These are phyloP conservation scores for Pocillopora grandis DNA, from an alignment of 92 coral and sea anemone species.

Conservation along the genomic window DNA sequence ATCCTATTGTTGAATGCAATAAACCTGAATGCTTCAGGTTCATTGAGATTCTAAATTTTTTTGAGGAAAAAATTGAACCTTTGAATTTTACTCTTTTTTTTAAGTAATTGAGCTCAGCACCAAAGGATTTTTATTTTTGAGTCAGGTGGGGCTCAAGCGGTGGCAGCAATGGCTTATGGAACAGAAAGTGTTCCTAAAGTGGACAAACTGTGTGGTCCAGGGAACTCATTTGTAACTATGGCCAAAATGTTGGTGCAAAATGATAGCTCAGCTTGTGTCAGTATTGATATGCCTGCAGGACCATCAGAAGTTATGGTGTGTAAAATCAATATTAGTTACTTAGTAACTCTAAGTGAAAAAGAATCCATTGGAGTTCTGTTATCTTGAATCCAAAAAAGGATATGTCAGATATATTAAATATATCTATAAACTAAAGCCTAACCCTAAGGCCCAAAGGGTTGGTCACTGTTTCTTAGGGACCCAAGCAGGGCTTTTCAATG, in stretches of 20 bases:
- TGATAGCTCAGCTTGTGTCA: slow-evolving; percentile 50
- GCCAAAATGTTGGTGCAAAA: slow-evolving; percentile 62
- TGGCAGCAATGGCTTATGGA: slow-evolving; percentile 72
- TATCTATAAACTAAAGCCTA: no score
- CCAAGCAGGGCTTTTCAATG: no score
- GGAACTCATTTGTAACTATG: slow-evolving; percentile 59
- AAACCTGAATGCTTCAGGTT: no score
- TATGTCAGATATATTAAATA: no score
- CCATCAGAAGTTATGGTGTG: slow-evolving; percentile 63
- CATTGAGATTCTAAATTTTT: no score
- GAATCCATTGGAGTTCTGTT: background rate
- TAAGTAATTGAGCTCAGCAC: background rate
- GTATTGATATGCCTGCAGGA: slow-evolving; percentile 68
- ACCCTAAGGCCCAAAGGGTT: no score
- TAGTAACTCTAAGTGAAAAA: no score
- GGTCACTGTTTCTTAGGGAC: no score
- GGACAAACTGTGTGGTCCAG: slow-evolving; percentile 71
- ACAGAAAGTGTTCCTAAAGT: slow-evolving; percentile 61
- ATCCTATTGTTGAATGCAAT: no score
- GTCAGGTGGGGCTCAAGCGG: slow-evolving; percentile 62
- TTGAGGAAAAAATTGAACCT: no score
- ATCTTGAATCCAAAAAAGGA: no score
- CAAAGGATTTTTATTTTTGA: background rate
- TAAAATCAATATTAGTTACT: background rate
- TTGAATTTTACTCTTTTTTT: no score